A percentile compares a stretch with the other conserved stretches of the same genome.
phyloP scores from a whole-genome alignment of 1,140 invertebrate species.

The Chironomus striatipennis region DNA sequence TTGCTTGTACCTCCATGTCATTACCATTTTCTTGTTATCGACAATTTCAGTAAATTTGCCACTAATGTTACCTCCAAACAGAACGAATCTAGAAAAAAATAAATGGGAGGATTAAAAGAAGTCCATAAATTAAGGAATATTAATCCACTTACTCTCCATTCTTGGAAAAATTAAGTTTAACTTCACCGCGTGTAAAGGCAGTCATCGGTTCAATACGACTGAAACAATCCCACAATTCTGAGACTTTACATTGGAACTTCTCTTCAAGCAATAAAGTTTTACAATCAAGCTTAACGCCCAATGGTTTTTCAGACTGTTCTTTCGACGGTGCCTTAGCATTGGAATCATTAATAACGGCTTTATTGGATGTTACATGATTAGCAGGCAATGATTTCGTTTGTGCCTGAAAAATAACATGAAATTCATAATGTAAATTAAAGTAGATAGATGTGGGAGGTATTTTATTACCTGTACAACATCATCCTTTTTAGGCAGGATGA shows the following conservation, averaged over 20 bases:
- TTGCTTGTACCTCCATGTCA: constrained; percentile 88
- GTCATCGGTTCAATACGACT: constrained; percentile 82
- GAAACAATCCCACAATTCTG: constrained; percentile 82
- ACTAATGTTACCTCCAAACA: constrained; percentile 86
- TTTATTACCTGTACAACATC: constrained; percentile 32
- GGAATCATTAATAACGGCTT: background rate
- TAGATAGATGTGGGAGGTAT: background rate
- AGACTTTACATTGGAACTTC: constrained; percentile 77
- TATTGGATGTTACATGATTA: background rate
- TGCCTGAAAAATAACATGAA: background rate
- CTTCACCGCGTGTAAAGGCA: constrained; percentile 76
- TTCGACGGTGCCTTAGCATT: background rate
- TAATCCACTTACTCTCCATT: constrained; percentile 55
- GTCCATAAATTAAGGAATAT: too few species aligned
- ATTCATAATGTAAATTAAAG: background rate
- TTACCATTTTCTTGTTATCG: constrained; percentile 76
- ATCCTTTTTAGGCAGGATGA: constrained; percentile 85
- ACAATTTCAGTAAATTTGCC: constrained; percentile 82
- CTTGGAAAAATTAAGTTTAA: constrained; percentile 66
- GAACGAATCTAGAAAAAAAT: constrained; percentile 59
- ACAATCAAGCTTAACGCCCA: constrained; percentile 63
- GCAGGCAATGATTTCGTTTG: background rate
- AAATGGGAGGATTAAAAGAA: too few species aligned
- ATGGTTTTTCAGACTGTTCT: constrained; percentile 27
- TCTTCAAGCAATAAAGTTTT: constrained; percentile 64